Evolutionary conservation across 2,888 invertebrate genomes (phyloP).

Genomic region (Dasysyrphus tricinctus): DNA sequence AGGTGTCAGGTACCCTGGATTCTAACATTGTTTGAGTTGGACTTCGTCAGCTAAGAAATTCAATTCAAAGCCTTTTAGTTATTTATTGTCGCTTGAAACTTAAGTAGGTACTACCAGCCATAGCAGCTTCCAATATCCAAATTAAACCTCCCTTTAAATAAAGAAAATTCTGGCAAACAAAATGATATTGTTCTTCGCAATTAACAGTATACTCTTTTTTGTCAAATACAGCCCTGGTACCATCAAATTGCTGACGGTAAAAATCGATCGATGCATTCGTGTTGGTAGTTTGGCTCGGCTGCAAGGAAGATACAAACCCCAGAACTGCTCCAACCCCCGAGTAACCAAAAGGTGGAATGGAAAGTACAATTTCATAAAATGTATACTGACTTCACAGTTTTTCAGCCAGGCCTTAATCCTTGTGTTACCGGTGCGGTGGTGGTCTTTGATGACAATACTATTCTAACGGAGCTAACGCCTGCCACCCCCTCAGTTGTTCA

Average conservation of each 20-base stretch:
- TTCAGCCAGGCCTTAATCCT: constrained; percentile 53
- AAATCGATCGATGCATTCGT: constrained; percentile 67
- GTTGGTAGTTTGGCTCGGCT: constrained; percentile 37
- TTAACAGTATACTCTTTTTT: too few relatives aligned
- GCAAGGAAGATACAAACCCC: constrained; percentile 15
- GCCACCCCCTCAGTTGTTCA: constrained; percentile 6
- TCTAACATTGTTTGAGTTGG: too few relatives aligned
- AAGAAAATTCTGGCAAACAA: too few relatives aligned
- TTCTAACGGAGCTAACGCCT: constrained; percentile 12
- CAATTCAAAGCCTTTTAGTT: too few relatives aligned
- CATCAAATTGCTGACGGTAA: constrained; percentile 13
- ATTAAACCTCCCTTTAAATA: too few relatives aligned
- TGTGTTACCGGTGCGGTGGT: constrained; percentile 34
- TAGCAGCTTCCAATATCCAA: too few relatives aligned
- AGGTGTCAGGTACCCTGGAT: too few relatives aligned
- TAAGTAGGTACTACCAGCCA: too few relatives aligned
- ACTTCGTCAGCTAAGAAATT: too few relatives aligned
- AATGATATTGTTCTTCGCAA: not conserved
- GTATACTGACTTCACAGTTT: constrained; percentile 32
- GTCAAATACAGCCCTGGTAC: constrained; percentile 22
- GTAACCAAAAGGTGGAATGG: constrained; percentile 21
- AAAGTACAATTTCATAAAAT: constrained; percentile 34
- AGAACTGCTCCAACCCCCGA: not conserved
- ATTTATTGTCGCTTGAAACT: too few relatives aligned
- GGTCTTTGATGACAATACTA: constrained; percentile 33